phyloP scores from a whole-genome alignment of 2,797 vertebrate genomes.

The Sandelia bainsii region DNA sequence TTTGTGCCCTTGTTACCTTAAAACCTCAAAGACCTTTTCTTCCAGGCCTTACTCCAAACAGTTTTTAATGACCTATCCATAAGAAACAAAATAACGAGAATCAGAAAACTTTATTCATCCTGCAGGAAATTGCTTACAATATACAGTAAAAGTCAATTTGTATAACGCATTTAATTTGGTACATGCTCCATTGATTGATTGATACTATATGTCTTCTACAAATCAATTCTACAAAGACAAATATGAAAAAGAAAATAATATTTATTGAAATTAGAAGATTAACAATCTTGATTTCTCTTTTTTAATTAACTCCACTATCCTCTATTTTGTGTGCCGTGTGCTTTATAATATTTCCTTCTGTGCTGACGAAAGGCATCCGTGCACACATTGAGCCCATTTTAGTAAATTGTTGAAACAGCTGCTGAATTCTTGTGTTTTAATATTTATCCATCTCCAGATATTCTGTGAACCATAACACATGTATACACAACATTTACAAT shows the following conservation, averaged over 20 bases:
- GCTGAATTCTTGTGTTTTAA: not conserved
- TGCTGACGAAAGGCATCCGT: not conserved
- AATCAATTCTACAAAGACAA: too few relatives aligned
- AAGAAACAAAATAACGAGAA: too few relatives aligned
- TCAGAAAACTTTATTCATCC: too few relatives aligned
- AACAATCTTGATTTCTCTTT: not conserved
- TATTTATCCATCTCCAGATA: conserved; percentile 17
- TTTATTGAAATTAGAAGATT: not conserved
- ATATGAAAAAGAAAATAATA: not conserved
- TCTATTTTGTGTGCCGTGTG: not conserved
- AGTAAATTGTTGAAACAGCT: not conserved
- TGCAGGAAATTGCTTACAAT: too few relatives aligned
- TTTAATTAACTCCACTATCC: conserved; percentile 6
- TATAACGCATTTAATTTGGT: too few relatives aligned
- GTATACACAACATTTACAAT: too few relatives aligned
- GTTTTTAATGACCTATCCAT: not conserved
- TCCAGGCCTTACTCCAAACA: not conserved
- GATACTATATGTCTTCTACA: too few relatives aligned
- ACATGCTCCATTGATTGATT: too few relatives aligned
- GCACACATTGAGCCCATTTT: conserved; percentile 6
- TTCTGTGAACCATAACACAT: not conserved
- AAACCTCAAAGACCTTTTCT: not conserved
- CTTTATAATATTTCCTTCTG: not conserved
- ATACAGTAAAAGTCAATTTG: too few relatives aligned
- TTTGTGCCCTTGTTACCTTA: not conserved